phyloP scores from a whole-genome alignment of 2,888 invertebrate species.

The Terebella lapidaria region DNA sequence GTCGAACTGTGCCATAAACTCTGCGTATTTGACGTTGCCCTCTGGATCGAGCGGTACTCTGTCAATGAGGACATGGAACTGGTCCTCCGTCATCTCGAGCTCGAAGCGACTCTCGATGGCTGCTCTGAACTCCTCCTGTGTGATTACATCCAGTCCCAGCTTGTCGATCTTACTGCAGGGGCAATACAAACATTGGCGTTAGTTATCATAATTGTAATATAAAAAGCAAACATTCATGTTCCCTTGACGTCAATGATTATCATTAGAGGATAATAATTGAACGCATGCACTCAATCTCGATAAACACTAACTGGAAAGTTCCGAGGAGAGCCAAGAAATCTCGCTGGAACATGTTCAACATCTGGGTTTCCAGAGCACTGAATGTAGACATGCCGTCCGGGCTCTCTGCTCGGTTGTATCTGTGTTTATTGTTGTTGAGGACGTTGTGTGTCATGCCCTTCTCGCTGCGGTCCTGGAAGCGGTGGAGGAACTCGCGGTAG shows the following conservation, averaged over 20 bases:
- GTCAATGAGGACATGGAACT: slow-evolving; percentile 46
- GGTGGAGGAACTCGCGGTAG: slow-evolving; percentile 50
- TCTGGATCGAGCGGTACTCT: slow-evolving; percentile 46
- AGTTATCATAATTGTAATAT: too few species aligned
- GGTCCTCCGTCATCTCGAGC: slow-evolving; percentile 43
- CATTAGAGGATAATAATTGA: too few species aligned
- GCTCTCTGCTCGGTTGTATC: slow-evolving; percentile 34
- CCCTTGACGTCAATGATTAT: too few species aligned
- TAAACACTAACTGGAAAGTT: slow-evolving; percentile 51
- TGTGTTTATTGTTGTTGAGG: slow-evolving; percentile 47
- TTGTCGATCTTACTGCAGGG: slow-evolving; percentile 49
- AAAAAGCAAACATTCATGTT: too few species aligned
- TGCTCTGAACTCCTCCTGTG: slow-evolving; percentile 50
- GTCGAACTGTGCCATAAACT: slow-evolving; percentile 52
- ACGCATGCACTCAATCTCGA: too few species aligned
- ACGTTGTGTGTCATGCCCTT: slow-evolving; percentile 49
- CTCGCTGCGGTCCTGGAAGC: slow-evolving; percentile 52
- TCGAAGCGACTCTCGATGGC: slow-evolving; percentile 49
- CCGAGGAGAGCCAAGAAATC: slow-evolving; percentile 50
- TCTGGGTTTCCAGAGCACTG: slow-evolving; percentile 44
- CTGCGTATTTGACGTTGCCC: slow-evolving; percentile 47
- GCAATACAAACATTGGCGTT: too few species aligned
- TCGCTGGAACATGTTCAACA: slow-evolving; percentile 51
- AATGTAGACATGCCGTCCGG: slow-evolving; percentile 29
- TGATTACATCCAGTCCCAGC: slow-evolving; percentile 39